These are phyloP conservation scores for Popillia japonica DNA, from an alignment of 1,140 invertebrate species.

Conservation along the genomic window DNA sequence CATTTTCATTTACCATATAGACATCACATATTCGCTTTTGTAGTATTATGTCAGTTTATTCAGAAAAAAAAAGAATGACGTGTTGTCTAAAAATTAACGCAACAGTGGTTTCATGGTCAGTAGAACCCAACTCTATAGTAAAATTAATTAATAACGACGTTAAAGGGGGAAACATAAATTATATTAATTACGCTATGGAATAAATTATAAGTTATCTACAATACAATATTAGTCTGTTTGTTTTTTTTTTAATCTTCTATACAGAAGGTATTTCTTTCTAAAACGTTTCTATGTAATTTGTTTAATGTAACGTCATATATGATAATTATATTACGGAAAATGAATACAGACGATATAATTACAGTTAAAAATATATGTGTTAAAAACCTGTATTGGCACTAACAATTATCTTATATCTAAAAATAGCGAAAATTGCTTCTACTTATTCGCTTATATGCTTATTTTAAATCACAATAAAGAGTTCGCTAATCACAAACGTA, in stretches of 20 bases:
- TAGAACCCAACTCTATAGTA: not conserved
- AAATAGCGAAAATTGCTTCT: not conserved
- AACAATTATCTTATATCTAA: not conserved
- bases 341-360: not conserved
- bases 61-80: slow-evolving; percentile 8
- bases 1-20: not conserved
- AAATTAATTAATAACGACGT: not conserved
- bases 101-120: not conserved
- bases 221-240: not conserved
- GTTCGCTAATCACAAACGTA: not conserved
- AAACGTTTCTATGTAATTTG: not conserved
- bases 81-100: slow-evolving; percentile 18
- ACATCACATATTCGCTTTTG: not conserved
- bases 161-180: not conserved
- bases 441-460: not conserved
- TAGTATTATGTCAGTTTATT: slow-evolving; percentile 6
- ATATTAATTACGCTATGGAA: not conserved
- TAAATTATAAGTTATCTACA: not conserved
- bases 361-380: too few species aligned
- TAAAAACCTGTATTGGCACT: not conserved
- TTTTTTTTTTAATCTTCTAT: not conserved
- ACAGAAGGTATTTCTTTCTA: not conserved
- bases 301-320: not conserved
- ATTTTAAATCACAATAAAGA: too few species aligned
- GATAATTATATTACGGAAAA: not conserved